Base-by-base conservation (phyloP, 2,797 vertebrate genomes). In the Sternarchorhynchus goeldii region DNA sequence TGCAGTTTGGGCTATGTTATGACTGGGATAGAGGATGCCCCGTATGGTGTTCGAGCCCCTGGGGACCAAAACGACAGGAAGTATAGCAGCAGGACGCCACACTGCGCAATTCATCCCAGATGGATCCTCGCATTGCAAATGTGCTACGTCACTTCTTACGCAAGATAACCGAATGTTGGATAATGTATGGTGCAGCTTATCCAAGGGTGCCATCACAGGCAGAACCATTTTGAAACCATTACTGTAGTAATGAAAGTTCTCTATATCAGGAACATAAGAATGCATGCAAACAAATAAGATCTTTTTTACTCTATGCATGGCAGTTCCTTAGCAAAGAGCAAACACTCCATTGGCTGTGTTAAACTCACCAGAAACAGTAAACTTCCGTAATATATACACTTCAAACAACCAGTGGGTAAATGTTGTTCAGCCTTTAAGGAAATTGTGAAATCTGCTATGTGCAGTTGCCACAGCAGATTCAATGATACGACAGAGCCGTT, bases 1-100 rank as follows among this genome's bases (percentile, higher is more conserved):
- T 81, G 77, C 57, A 60, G 58, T 50, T 50, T 41, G 12, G 78
- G 57, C 17, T 60, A 65, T 73, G 75, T 75, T 70, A 63, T 78
- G 63, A 69, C 50, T 58, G 59, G 21, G 25, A 77, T 73, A 75
- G 25, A 10, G 39, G 41, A 58, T 72, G 53, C 55, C 2, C 36
- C 60, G 66, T 56, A 45, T 67, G 71, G 39, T 58, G 41, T 31
- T 71, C n/a, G 16, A 64, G 59, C 45, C 1, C 20, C 29, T 75
- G 17, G 17, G 70, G 41, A 56, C 14, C 1, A 57, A 72, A 68
- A 45, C 41, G 63, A 71, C 34, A 45, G 20, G 68, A 71, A 74
- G 45, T 71, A 72, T 32, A 68, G 16, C 29, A 76, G 41, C 55
- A 39, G 45, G 80, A 60, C 58, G 70, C 41, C 34, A 80, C 57